phyloP scores from a whole-genome alignment of 2,888 invertebrate genomes.

The Tubulanus polymorphus region DNA sequence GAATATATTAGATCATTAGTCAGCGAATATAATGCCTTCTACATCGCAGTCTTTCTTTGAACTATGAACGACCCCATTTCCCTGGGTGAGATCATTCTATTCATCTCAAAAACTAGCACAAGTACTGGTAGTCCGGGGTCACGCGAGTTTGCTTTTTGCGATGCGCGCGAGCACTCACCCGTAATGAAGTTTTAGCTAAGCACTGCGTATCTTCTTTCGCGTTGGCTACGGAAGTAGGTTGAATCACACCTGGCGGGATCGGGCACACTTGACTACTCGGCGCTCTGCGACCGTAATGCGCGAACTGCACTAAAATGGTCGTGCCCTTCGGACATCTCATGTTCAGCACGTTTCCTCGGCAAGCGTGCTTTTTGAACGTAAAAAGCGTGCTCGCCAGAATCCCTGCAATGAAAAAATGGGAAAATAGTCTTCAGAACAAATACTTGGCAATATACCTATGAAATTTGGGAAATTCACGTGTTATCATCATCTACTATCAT shows the following conservation, averaged over 20 bases:
- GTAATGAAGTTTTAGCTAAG: conserved; percentile 37
- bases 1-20: too few species aligned
- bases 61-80: too few species aligned
- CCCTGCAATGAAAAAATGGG: conserved; percentile 64
- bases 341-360: conserved; percentile 83
- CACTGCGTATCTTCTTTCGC: conserved; percentile 38
- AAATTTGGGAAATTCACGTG: too few species aligned
- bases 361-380: conserved; percentile 86
- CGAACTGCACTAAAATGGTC: conserved; percentile 83
- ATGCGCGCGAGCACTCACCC: conserved; percentile 53
- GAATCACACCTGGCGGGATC: conserved; percentile 10
- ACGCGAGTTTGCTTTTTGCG: background rate
- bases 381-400: conserved; percentile 84
- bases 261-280: conserved; percentile 47
- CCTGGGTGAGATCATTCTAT: too few species aligned
- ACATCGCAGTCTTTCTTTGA: too few species aligned
- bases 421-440: too few species aligned
- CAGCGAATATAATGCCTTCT: too few species aligned
- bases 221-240: background rate
- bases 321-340: conserved; percentile 87
- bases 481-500: too few species aligned
- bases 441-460: too few species aligned
- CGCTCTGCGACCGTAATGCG: conserved; percentile 78
- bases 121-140: conserved; percentile 63
- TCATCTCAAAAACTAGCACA: conserved; percentile 5